Base-by-base conservation (phyloP, 1,140 invertebrate genomes). In the Trachelipus rathkii region DNA sequence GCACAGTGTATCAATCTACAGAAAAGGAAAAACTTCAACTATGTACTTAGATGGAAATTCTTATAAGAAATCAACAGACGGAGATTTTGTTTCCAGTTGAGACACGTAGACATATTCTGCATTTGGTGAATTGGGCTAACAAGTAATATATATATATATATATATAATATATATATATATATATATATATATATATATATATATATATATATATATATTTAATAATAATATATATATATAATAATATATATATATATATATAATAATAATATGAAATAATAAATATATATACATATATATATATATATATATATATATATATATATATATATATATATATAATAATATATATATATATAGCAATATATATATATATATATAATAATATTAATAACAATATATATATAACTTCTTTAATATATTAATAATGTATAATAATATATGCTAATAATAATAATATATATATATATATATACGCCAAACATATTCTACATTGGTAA, bases 201-300 rank as follows among this genome's bases (percentile, higher is more conserved):
- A 60, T 60, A 60, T 60, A 60, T 60, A 60, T 60, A 60, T 60
- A 60, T 60, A 60, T 60, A 60, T 60, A 60, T 60, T n/a, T n/a
- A n/a, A 60, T 60, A 60, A 4, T 4, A 4, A 60, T 60, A 60
- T 60, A 8, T 60, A 8, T 60, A 8, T 60, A 8, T 60, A 50
- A 50, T 15, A 50, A 60, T 60, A 60, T 60, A 60, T 60, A 60
- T 60, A 60, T 60, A 8, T 60, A 8, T 60, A 8, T 60, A 8
- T 60, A 50, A 50, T 15, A 50, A 9, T 10, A 9, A 50, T 50
- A 10, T 50, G n/a, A n/a, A n/a, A n/a, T n/a, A n/a, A n/a, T n/a
- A n/a, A n/a, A n/a, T n/a, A n/a, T n/a, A n/a, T n/a, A n/a, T n/a
- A n/a, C n/a, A n/a, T n/a, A n/a, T n/a, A n/a, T n/a, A n/a, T n/a